phyloP scores from a whole-genome alignment of 2,797 vertebrate species.

The Limosa lapponica region DNA sequence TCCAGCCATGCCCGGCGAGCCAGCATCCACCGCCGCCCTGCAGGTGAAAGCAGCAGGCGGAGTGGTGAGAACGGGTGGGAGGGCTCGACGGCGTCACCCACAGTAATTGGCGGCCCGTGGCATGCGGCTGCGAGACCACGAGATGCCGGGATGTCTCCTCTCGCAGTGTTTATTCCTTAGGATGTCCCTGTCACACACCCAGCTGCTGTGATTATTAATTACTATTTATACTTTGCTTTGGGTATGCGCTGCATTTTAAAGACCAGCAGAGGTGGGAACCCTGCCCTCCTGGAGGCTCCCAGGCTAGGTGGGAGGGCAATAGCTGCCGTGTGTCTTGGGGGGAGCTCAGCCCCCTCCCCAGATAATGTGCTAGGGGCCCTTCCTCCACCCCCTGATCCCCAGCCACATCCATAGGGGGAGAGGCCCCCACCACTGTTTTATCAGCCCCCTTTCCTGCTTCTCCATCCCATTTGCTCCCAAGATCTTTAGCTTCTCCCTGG shows the following conservation, averaged over 20 bases:
- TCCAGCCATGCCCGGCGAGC: background rate
- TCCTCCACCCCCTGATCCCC: background rate
- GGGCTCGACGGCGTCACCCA: rapidly evolving
- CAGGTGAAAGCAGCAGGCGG: background rate
- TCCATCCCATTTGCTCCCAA: background rate
- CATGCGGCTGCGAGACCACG: rapidly evolving
- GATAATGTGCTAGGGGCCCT: background rate
- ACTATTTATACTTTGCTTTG: constrained; percentile 43
- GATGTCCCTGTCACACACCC: constrained; percentile 24
- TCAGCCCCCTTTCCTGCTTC: background rate
- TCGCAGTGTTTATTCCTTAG: background rate
- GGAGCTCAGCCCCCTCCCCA: rapidly evolving
- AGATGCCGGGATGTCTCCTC: constrained; percentile 40
- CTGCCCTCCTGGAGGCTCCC: background rate
- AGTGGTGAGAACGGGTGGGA: background rate
- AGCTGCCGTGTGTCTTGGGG: background rate
- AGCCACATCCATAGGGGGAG: background rate
- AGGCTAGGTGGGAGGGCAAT: background rate
- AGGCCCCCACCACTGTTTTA: background rate
- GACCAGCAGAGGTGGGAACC: background rate
- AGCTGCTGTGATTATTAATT: constrained; percentile 54
- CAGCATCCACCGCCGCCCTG: background rate
- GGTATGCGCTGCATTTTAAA: background rate
- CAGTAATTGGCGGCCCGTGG: background rate
- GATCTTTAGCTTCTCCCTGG: background rate